Base-by-base conservation (phyloP, 2,113 vertebrate genomes). In the Rynchops niger region DNA sequence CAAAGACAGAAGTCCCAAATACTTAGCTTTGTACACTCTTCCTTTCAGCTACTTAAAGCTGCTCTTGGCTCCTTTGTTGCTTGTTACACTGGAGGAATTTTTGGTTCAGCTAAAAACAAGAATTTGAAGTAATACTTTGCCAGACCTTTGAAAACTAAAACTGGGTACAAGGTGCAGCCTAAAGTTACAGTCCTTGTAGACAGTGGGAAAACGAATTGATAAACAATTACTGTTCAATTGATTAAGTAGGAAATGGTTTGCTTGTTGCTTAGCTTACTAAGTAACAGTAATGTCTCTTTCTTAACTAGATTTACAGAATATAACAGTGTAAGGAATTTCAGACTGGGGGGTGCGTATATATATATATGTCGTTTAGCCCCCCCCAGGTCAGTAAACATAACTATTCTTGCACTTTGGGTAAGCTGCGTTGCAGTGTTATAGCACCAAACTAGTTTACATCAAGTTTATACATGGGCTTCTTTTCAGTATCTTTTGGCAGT, bases 401-500 rank as follows among this genome's bases (percentile, higher is more conserved):
- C 18, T 50, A 3, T 62, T 83, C 55, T 70, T 38, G 38, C 36
- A 30, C 25, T 72, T 52, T 0, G 36, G 43, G 16, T 53, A 58
- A 83, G 59, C 82, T 88, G 62, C 52, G 12, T 36, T 67, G 80
- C 74, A 55, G 62, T 30, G 29, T 59, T 55, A 34, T 1, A 84
- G 47, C 43, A 27, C 42, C 40, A 52, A 29, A 43, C n/a, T 27
- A 29, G 26, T 38, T 83, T 55, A 18, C 0, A 0, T 82, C 13
- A 25, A 8, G 40, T 72, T 61, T 58, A 82, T 49, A 49, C 7
- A 9, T 29, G n/a, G 14, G 49, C 52, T 56, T 94, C 89, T 67
- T 96, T 97, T 56, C 85, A 86, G 25, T 91, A 40, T 91, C 74
- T 69, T 65, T 80, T 94, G 77, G 79, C 93, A 88, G 25, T 27